A percentile compares a stretch with the other conserved stretches of the same genome.
Conservation (phyloP, 2,888 invertebrate species). For the Camponotus fellah region DNA sequence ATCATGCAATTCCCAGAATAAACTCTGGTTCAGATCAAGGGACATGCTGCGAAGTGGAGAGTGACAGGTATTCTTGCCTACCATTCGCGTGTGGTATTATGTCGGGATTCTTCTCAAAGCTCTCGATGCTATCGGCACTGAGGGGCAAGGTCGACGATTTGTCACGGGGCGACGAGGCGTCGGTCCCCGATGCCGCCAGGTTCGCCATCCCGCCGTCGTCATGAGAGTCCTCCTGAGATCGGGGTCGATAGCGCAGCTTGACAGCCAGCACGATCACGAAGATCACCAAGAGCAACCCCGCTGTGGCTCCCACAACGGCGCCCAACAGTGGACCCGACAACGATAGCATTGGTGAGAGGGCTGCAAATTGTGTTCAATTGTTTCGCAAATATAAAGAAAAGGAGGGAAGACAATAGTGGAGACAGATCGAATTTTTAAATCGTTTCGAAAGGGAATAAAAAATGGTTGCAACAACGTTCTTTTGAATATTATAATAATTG, state of each 20-base stretch:
- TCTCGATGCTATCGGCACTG: slow-evolving; percentile 83
- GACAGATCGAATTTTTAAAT: neutral
- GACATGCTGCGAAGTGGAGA: slow-evolving; percentile 34
- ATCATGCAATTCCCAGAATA: slow-evolving; percentile 26
- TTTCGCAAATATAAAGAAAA: slow-evolving; percentile 40
- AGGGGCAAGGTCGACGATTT: slow-evolving; percentile 82
- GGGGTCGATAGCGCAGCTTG: slow-evolving; percentile 80
- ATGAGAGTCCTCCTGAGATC: slow-evolving; percentile 82
- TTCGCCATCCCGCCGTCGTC: slow-evolving; percentile 83
- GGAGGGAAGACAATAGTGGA: slow-evolving; percentile 11
- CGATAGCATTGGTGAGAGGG: slow-evolving; percentile 83
- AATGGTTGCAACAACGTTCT: slow-evolving; percentile 1
- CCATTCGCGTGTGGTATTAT: slow-evolving; percentile 84
- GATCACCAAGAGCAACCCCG: slow-evolving; percentile 83
- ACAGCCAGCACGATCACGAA: slow-evolving; percentile 83
- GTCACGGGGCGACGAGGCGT: slow-evolving; percentile 77
- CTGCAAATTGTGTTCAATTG: slow-evolving; percentile 73
- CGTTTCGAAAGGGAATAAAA: neutral
- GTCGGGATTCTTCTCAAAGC: slow-evolving; percentile 85
- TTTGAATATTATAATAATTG: slow-evolving; percentile 3
- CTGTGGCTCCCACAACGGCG: slow-evolving; percentile 83
- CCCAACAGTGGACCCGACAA: slow-evolving; percentile 83
- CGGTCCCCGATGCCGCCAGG: slow-evolving; percentile 78
- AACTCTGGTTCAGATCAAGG: neutral
- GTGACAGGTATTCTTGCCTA: slow-evolving; percentile 68